Evolutionary conservation across 2,888 invertebrate species (phyloP).

Genomic region (Troides aeacus): DNA sequence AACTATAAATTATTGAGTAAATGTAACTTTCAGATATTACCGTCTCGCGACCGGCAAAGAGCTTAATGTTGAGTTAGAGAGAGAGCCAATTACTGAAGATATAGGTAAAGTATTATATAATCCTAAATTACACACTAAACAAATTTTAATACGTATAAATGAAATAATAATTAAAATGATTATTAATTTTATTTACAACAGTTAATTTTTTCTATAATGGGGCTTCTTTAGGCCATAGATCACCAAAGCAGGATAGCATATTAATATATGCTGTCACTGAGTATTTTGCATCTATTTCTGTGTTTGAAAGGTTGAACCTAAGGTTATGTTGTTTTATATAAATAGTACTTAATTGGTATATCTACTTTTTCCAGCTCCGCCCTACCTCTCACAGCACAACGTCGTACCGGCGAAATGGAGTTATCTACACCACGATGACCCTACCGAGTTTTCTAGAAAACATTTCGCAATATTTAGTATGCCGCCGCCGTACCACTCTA

Average conservation of each 20-base stretch:
- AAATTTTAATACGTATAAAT: background rate
- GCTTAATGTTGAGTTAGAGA: constrained; percentile 84
- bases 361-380: constrained; percentile 82
- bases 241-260: no score
- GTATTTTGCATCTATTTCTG: no score
- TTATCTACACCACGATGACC: constrained; percentile 79
- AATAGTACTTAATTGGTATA: constrained; percentile 7
- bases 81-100: constrained; percentile 84
- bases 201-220: no score
- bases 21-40: constrained; percentile 79
- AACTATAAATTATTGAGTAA: background rate
- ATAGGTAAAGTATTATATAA: constrained; percentile 57
- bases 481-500: constrained; percentile 87
- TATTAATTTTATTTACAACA: no score
- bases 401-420: constrained; percentile 91
- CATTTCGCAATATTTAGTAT: constrained; percentile 85
- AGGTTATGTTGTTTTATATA: no score
- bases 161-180: background rate
- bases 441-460: constrained; percentile 74
- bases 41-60: constrained; percentile 81
- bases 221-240: no score
- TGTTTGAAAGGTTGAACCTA: no score
- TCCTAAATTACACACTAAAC: no score
- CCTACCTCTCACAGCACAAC: constrained; percentile 90
- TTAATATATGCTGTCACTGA: no score